A percentile compares a stretch with the other conserved stretches of the same genome.
These are phyloP conservation scores for Gavialis gangeticus DNA, from an alignment of 2,113 vertebrate genomes.

Conservation along the genomic window DNA sequence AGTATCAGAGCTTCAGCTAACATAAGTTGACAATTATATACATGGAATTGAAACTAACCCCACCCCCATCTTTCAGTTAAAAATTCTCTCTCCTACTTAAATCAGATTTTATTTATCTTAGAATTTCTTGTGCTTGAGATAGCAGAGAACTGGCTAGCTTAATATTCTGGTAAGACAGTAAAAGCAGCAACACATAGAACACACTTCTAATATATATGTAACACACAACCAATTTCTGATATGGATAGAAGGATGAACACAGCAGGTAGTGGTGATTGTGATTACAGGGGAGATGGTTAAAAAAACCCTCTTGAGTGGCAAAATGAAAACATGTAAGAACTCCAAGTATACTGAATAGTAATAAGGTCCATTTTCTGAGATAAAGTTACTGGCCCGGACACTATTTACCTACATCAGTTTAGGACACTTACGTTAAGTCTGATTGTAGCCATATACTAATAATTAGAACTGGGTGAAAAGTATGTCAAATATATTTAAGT, in stretches of 20 bases:
- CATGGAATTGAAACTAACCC: too few species aligned
- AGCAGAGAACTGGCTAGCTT: background rate
- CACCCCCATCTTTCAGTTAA: background rate
- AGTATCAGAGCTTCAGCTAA: background rate
- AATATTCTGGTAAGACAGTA: background rate
- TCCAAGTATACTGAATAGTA: background rate
- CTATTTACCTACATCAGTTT: too few species aligned
- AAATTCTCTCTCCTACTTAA: slow-evolving; percentile 3
- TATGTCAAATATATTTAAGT: background rate
- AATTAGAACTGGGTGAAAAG: background rate
- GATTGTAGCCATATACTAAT: background rate
- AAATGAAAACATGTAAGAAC: background rate
- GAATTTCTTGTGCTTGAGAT: background rate
- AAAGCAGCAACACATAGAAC: background rate
- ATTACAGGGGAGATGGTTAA: background rate
- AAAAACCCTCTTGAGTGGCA: background rate
- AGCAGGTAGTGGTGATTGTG: background rate
- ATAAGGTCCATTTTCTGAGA: background rate
- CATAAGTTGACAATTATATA: background rate
- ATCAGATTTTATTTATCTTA: slow-evolving; percentile 9
- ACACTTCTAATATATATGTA: background rate
- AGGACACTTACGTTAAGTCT: background rate
- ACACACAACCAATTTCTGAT: background rate
- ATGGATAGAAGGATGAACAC: background rate
- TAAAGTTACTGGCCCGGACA: background rate